phyloP scores from a whole-genome alignment of 2,888 invertebrate species.

The Oxystoma pomonae region DNA sequence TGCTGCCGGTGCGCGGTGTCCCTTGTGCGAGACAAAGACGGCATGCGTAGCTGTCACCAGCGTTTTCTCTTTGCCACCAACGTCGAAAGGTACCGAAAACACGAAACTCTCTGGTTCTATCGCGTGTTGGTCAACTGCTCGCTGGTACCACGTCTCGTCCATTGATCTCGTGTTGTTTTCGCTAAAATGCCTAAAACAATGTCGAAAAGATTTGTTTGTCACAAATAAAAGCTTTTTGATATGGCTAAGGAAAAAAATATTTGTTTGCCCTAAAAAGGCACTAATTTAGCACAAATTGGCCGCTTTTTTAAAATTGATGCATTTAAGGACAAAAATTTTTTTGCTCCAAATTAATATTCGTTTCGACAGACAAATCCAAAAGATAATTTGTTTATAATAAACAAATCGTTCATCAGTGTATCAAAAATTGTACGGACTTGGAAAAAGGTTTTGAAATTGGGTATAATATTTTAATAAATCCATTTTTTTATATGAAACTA shows the following conservation, averaged over 20 bases:
- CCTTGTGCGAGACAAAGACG: slow-evolving; percentile 78
- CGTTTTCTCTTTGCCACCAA: slow-evolving; percentile 45
- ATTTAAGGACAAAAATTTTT: no score
- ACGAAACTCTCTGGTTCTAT: slow-evolving; percentile 88
- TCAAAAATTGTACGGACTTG: no score
- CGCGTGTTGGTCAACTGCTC: slow-evolving; percentile 85
- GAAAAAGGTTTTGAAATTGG: no score
- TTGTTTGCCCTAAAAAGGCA: no score
- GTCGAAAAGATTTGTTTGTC: neutral
- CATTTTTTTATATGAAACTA: no score
- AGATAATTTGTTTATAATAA: no score
- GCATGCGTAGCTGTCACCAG: slow-evolving; percentile 88
- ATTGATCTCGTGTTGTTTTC: slow-evolving; percentile 75
- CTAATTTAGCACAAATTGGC: no score
- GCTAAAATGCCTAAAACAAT: slow-evolving; percentile 73
- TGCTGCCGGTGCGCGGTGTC: slow-evolving; percentile 82
- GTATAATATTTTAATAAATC: no score
- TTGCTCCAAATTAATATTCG: no score
- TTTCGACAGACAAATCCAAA: no score
- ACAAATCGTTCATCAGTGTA: no score
- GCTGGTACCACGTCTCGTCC: slow-evolving; percentile 86
- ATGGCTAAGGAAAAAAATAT: neutral
- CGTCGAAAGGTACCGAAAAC: slow-evolving; percentile 80
- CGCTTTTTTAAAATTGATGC: no score
- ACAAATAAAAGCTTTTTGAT: neutral